These are phyloP conservation scores for Lampris megalopsis DNA, from an alignment of 2,113 vertebrate genomes.

Conservation along the genomic window DNA sequence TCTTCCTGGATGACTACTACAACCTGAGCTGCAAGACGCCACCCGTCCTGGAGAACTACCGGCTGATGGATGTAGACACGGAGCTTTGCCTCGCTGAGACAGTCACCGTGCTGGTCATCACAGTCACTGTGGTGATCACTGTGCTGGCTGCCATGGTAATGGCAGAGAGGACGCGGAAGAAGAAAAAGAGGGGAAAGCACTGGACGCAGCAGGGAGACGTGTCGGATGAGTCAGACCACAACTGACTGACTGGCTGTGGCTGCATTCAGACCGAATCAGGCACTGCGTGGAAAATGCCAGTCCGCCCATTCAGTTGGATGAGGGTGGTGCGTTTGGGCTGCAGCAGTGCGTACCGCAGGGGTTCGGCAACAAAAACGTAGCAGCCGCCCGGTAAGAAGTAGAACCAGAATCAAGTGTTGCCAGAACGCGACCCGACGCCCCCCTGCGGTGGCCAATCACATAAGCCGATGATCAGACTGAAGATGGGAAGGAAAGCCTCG, in stretches of 20 bases:
- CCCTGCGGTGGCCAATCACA: no score
- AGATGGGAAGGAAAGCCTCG: no score
- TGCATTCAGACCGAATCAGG: no score
- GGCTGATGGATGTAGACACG: slow-evolving; percentile 76
- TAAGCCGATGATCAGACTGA: no score
- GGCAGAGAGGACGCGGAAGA: slow-evolving; percentile 85
- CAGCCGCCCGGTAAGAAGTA: no score
- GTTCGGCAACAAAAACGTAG: no score
- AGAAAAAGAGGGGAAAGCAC: slow-evolving; percentile 75
- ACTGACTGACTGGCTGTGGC: slow-evolving; percentile 13
- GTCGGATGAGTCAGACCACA: slow-evolving; percentile 71
- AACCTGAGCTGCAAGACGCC: slow-evolving; percentile 81
- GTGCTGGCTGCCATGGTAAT: slow-evolving; percentile 85
- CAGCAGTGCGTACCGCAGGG: no score
- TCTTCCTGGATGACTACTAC: slow-evolving; percentile 84
- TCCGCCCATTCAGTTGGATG: no score
- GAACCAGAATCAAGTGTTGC: no score
- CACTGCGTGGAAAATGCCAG: no score
- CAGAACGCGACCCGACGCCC: no score
- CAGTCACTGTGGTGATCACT: slow-evolving; percentile 82
- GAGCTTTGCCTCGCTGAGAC: slow-evolving; percentile 85
- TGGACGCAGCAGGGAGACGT: slow-evolving; percentile 82
- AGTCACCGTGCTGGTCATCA: slow-evolving; percentile 86
- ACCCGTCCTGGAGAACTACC: slow-evolving; percentile 56
- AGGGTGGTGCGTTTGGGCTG: no score